A percentile compares a stretch with the other conserved stretches of the same genome.
Evolutionary conservation across 2,797 vertebrate genomes (phyloP).

Genomic region (Gila robusta): DNA sequence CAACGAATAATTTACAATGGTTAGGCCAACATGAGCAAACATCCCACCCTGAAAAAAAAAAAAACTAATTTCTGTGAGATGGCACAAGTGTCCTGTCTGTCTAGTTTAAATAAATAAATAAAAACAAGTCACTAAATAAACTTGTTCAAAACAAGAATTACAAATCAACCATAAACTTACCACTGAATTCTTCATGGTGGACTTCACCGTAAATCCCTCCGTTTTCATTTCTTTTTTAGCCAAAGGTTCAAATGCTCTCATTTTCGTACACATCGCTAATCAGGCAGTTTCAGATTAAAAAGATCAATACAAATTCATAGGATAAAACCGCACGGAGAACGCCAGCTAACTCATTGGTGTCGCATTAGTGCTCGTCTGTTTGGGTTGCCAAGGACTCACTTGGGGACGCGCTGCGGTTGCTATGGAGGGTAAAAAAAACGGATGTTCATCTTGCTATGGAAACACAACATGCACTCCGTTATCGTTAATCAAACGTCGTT

Average conservation of each 20-base stretch:
- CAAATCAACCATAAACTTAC: constrained; percentile 68
- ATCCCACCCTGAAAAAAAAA: neutral
- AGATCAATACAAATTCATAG: neutral
- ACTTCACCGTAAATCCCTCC: constrained; percentile 74
- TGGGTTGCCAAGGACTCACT: constrained; percentile 68
- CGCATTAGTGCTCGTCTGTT: constrained; percentile 45
- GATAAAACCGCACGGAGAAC: neutral
- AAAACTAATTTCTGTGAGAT: neutral
- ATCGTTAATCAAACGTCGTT: constrained; percentile 38
- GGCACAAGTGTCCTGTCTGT: neutral
- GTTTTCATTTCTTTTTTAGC: constrained; percentile 60
- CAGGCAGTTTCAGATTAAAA: neutral
- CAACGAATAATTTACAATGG: neutral
- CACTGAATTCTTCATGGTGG: constrained; percentile 75
- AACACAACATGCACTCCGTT: constrained; percentile 47
- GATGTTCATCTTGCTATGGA: constrained; percentile 61
- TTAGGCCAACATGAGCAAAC: neutral
- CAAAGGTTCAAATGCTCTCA: constrained; percentile 45
- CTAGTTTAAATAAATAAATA: neutral
- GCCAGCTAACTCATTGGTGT: constrained; percentile 26
- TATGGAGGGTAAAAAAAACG: constrained; percentile 42
- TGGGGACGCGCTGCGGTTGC: constrained; percentile 69
- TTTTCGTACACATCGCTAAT: constrained; percentile 51
- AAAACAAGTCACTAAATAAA: neutral
- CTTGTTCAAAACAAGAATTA: neutral